Conservation (phyloP, 30 jellyfish, hydroid and myxozoan genomes). For the Nemopilema nomurai region DNA sequence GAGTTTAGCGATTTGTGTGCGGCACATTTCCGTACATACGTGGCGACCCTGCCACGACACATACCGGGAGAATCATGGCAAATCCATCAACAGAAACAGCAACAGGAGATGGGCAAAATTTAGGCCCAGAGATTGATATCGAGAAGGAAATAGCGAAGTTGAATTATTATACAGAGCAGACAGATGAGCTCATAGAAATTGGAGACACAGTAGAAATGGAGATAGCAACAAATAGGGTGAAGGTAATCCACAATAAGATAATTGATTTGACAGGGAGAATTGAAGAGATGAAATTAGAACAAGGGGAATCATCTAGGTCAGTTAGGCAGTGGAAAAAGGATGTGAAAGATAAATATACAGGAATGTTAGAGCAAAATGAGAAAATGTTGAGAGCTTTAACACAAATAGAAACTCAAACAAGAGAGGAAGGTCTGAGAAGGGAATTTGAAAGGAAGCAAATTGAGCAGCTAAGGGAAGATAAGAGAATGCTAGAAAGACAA, state of each 20-base stretch:
- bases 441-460: constrained; percentile 15
- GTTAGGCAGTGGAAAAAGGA: constrained; percentile 31
- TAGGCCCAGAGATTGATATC: constrained; percentile 9
- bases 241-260: constrained; percentile 14
- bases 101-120: constrained; percentile 32
- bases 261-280: not conserved
- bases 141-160: constrained; percentile 38
- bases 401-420: constrained; percentile 12
- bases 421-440: constrained; percentile 2
- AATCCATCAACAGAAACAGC: not conserved
- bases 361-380: constrained; percentile 15
- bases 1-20: not conserved
- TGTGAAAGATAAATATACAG: constrained; percentile 5
- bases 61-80: constrained; percentile 16
- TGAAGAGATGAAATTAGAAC: constrained; percentile 33
- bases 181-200: constrained; percentile 14
- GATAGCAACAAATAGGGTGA: constrained; percentile 12
- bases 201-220: constrained; percentile 8
- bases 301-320: constrained; percentile 29
- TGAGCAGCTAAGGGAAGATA: constrained; percentile 18
- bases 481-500: constrained; percentile 23
- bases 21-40: not conserved
- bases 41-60: constrained; percentile 22
- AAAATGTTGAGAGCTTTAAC: constrained; percentile 15
- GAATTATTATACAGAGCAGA: constrained; percentile 25